phyloP scores from a whole-genome alignment of 2,888 invertebrate genomes.

The Diogma glabrata region DNA sequence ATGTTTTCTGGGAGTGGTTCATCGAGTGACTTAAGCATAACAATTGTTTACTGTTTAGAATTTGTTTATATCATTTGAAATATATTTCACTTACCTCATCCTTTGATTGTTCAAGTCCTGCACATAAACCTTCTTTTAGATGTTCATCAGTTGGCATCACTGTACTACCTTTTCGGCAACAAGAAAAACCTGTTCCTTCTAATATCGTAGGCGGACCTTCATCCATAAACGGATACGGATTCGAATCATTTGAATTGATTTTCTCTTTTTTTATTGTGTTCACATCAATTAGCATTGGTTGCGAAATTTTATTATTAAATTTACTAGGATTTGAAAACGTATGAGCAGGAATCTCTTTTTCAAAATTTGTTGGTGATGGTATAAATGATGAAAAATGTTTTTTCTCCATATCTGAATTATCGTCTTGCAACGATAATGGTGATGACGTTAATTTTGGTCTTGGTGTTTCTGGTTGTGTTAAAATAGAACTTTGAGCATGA shows the following conservation, averaged over 20 bases:
- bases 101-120: conserved; percentile 59
- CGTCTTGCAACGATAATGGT: conserved; percentile 11
- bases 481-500: conserved; percentile 12
- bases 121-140: conserved; percentile 58
- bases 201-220: conserved; percentile 54
- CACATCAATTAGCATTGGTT: neutral
- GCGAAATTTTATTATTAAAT: conserved; percentile 1
- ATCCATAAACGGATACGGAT: conserved; percentile 48
- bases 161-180: conserved; percentile 62
- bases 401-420: conserved; percentile 25
- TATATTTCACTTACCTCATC: conserved; percentile 46
- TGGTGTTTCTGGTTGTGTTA: conserved; percentile 12
- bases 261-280: conserved; percentile 4
- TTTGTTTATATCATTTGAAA: no score
- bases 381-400: conserved; percentile 31
- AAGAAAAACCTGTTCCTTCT: conserved; percentile 54
- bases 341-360: conserved; percentile 37
- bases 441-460: conserved; percentile 12
- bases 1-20: conserved; percentile 25
- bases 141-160: conserved; percentile 62
- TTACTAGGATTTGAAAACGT: conserved; percentile 35
- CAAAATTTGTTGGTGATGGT: conserved; percentile 35
- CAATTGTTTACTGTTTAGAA: no score
- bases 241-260: conserved; percentile 11
- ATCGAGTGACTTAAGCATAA: neutral